Percentiles rank a stretch among this genome's conserved stretches.
phyloP scores from a whole-genome alignment of 1,140 invertebrate genomes.

The Campodea augens region DNA sequence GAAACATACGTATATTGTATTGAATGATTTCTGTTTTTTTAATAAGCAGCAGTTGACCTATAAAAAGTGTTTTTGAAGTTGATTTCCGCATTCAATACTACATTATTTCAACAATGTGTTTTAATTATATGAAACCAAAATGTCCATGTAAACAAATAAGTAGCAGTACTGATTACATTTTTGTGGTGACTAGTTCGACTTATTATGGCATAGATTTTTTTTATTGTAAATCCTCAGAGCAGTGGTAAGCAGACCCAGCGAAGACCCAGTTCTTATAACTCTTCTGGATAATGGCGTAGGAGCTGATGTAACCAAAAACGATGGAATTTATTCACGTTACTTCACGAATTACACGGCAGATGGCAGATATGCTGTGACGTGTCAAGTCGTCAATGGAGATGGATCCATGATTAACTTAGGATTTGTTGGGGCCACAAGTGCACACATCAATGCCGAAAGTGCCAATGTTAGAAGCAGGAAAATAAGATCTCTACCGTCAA shows the following conservation, averaged over 20 bases:
- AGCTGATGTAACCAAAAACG: conserved; percentile 13
- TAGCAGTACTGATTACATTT: too few species aligned
- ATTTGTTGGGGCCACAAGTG: conserved; percentile 1
- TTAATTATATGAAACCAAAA: too few species aligned
- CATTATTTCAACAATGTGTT: too few species aligned
- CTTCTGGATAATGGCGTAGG: conserved; percentile 14
- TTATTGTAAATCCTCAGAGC: conserved; percentile 8
- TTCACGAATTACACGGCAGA: conserved; percentile 12
- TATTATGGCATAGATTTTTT: background rate
- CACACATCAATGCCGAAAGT: too few species aligned
- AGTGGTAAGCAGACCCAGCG: conserved; percentile 10
- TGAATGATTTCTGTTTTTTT: too few species aligned
- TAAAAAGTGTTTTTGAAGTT: too few species aligned
- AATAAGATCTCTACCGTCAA: too few species aligned
- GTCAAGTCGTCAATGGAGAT: conserved; percentile 10
- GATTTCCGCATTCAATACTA: too few species aligned
- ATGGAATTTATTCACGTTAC: conserved; percentile 16
- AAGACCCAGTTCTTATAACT: conserved; percentile 9
- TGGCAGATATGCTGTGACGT: conserved; percentile 13
- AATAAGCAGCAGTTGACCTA: too few species aligned
- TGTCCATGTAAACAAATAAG: too few species aligned
- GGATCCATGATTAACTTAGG: conserved; percentile 8
- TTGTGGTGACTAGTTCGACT: background rate
- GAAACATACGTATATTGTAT: too few species aligned
- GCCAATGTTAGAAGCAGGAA: too few species aligned